Percentiles rank a stretch among this genome's conserved stretches.
These are phyloP conservation scores for Alfaro cultratus DNA, from an alignment of 2,797 vertebrate genomes.

Conservation along the genomic window DNA sequence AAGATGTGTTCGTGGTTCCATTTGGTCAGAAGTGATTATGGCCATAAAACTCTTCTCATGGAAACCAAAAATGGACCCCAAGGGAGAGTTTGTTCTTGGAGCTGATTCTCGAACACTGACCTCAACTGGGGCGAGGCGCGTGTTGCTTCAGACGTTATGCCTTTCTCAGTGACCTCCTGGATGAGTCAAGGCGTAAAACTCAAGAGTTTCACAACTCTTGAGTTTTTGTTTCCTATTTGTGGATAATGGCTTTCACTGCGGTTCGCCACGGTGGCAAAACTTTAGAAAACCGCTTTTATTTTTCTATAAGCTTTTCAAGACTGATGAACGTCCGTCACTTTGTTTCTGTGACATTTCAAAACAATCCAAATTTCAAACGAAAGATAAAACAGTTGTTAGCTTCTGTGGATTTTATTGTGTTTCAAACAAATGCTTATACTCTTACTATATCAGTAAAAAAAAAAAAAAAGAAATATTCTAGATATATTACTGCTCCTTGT, in stretches of 20 bases:
- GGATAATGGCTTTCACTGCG: neutral
- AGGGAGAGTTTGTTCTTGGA: neutral
- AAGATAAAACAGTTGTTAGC: neutral
- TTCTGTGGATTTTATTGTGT: slow-evolving; percentile 14
- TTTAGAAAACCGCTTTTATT: neutral
- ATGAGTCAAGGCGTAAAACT: neutral
- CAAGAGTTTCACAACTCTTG: neutral
- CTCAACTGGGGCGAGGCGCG: neutral
- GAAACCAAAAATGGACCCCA: neutral
- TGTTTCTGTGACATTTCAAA: neutral
- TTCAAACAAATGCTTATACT: slow-evolving; percentile 2
- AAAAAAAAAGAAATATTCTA: neutral
- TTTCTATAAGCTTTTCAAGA: neutral
- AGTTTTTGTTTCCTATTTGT: neutral
- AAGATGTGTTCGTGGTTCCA: neutral
- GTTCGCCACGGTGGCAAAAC: neutral
- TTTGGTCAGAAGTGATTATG: neutral
- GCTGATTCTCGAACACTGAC: neutral
- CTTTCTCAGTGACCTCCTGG: neutral
- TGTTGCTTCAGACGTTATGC: no score
- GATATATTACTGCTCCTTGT: neutral
- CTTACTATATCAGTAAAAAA: neutral
- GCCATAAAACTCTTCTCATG: neutral
- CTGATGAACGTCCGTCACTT: neutral
- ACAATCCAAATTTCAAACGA: neutral